A percentile compares a stretch with the other conserved stretches of the same genome.
Evolutionary conservation across 2,113 vertebrate species (phyloP).

Genomic region (Dendrocopos noguchii): DNA sequence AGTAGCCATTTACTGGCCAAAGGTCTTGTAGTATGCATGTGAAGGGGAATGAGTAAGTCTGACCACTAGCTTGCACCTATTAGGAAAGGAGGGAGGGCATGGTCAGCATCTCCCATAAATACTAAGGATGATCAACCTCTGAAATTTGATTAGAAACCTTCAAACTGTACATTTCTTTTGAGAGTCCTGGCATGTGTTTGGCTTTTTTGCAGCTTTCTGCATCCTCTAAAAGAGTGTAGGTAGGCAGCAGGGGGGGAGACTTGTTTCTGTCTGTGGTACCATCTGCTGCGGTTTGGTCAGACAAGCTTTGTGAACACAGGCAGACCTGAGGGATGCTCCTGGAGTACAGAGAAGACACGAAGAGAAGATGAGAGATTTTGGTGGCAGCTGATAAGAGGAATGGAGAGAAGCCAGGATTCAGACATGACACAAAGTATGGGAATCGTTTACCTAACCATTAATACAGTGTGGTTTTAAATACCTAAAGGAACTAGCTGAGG

Average conservation of each 20-base stretch:
- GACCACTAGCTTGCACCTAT: rapidly evolving
- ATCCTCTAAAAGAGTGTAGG: neutral
- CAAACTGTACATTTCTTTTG: neutral
- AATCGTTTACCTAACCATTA: rapidly evolving
- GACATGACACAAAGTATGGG: rapidly evolving
- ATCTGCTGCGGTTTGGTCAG: neutral
- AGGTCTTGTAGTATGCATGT: neutral
- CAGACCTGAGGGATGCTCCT: neutral
- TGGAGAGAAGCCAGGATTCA: neutral
- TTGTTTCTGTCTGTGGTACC: neutral
- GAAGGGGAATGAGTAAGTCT: neutral
- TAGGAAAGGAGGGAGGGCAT: neutral
- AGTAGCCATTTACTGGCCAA: neutral
- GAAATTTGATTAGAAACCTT: neutral
- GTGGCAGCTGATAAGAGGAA: neutral
- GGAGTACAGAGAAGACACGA: neutral
- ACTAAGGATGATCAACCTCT: neutral
- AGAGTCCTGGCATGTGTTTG: neutral
- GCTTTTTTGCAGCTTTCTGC: neutral
- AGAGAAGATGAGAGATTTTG: neutral
- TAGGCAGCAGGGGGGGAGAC: neutral
- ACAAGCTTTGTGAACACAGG: neutral
- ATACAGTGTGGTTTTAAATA: neutral
- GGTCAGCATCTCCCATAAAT: neutral
- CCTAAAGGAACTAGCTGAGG: neutral